Base-by-base conservation (phyloP, 2,797 vertebrate species). In the Malurus leucopterus region DNA sequence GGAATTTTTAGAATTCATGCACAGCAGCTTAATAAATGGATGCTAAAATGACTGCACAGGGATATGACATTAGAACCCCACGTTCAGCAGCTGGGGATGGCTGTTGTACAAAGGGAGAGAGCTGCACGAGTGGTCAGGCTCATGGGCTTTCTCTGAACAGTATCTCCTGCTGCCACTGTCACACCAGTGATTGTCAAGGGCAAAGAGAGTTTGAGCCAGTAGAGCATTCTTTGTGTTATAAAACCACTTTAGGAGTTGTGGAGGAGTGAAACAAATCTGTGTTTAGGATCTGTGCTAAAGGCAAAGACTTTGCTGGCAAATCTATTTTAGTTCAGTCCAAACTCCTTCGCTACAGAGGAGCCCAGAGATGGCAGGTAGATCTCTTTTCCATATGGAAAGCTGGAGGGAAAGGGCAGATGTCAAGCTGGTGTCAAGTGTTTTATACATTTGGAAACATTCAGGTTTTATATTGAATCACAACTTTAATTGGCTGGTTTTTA, bases 401-500 rank as follows among this genome's bases (percentile, higher is more conserved):
- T 82, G 61, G 61, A 86, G 68, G 77, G 53, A 89, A 94, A 93
- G 80, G 93, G 88, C 85, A 95, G 77, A 49, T 88, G 89, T 93
- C 91, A 86, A n/a, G 17, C 64, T 82, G 30, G 57, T 86, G 93
- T 95, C 92, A 95, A 93, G 53, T 89, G 68, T 70, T 93, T 82
- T 53, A 84, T 53, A 58, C 87, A 80, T 88, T 94, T 95, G 93
- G 89, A 91, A 94, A 65, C 74, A 29, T 62, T 94, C 58, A 57
- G 61, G 51, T 19, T 91, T 92, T 84, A 82, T 92, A 86, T 74
- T 93, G 80, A 78, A 79, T 64, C 77, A 51, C 74, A 74, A 8
- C 20, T 91, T 89, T 93, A 95, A 92, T 93, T 95, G 80, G 40
- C 58, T 79, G 64, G 11, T 12, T 82, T 92, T 84, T 94, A 93